Base-by-base conservation (phyloP, 2,888 invertebrate genomes). In the Caradrina kadenii region DNA sequence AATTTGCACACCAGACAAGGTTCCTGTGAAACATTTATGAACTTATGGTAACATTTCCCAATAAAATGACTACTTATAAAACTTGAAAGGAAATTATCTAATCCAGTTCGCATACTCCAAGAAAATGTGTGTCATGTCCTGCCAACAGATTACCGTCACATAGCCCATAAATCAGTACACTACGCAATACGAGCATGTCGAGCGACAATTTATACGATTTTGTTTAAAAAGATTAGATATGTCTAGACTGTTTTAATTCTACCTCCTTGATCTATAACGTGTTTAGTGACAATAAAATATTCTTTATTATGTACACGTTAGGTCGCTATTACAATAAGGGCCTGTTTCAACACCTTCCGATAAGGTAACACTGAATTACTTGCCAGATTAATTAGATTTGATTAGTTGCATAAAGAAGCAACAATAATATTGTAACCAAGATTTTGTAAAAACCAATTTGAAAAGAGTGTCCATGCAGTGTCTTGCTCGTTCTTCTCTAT, bases 81-180 rank as follows among this genome's bases (percentile, higher is more conserved):
- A 17, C 13, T 19, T 0, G 4, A 15, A 7, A 52, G 55, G 55
- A 52, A 52, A 72, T 60, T 48, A 72, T 79, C 60, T 26, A 74
- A 60, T 72, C 50, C 48, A 22, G 26, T 49, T 6, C 55, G 71
- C 49, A 77, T 52, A 59, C 19, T 53, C 49, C 13, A n/a, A 52
- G 11, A 31, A 71, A 56, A 79, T 63, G 54, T 74, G 48, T 78
- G 50, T 21, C 59, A 63, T 55, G 56, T 79, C 73, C 73, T 79
- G 64, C 48, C 63, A 50, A 39, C 39, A 39, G 39, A 39, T 39
- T 39, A 52, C 39, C 19, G 49, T 11, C 73, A 63, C 55, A 56
- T 56, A 56, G n/a, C 1, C 13, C 52, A 75, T 79, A 60, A 79
- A 63, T 79, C 59, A 73, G 21, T 11, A 7, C 22, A 39, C 55